Evolutionary conservation across 2,888 invertebrate genomes (phyloP).

Genomic region (Dryocosmus kuriphilus): DNA sequence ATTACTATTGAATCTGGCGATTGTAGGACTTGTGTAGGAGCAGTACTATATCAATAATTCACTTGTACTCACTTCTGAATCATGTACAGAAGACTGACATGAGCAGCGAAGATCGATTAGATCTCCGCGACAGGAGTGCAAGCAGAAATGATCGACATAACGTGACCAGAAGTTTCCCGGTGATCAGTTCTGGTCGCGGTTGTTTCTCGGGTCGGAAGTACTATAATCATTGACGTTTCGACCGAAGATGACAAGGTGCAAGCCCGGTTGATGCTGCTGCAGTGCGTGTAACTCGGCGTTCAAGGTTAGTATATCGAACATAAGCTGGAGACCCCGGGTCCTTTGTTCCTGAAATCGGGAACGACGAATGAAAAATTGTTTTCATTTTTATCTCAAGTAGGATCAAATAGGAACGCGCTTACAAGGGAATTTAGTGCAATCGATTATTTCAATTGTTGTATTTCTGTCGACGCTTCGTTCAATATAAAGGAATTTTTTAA

Average conservation of each 20-base stretch:
- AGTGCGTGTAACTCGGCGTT: conserved; percentile 42
- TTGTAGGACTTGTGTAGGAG: neutral
- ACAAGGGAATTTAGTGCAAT: neutral
- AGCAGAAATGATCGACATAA: conserved; percentile 60
- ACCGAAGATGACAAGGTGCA: conserved; percentile 56
- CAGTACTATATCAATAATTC: neutral
- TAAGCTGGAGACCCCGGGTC: neutral
- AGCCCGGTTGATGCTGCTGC: conserved; percentile 57
- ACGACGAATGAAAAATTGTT: neutral
- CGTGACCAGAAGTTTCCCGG: conserved; percentile 50
- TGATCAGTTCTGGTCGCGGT: conserved; percentile 42
- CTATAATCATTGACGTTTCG: conserved; percentile 30
- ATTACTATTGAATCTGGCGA: conserved; percentile 11
- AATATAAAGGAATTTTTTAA: neutral
- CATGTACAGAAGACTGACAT: conserved; percentile 38
- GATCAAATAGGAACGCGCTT: neutral
- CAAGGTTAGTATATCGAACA: conserved; percentile 50
- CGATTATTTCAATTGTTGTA: neutral
- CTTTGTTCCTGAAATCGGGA: neutral
- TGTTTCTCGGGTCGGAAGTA: conserved; percentile 1
- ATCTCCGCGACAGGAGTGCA: conserved; percentile 39
- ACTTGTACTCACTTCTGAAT: neutral
- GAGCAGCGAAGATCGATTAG: conserved; percentile 36
- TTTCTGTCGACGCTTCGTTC: neutral
- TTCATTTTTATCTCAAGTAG: neutral